Base-by-base conservation (phyloP, 1,140 invertebrate species). In the Rhopalosiphum padi region DNA sequence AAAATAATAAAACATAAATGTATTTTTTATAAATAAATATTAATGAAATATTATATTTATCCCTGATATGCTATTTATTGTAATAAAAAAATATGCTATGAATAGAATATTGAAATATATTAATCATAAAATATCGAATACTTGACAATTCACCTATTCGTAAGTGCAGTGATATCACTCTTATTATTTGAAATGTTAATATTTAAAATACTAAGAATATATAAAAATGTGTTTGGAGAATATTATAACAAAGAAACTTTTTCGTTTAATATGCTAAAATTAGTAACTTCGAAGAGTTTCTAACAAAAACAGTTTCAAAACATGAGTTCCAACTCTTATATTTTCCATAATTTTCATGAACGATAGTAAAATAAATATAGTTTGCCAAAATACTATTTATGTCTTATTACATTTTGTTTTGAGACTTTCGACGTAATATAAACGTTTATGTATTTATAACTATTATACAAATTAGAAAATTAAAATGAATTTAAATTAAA, bases 211-310 rank as follows among this genome's bases (percentile, higher is more conserved):
- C 11, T 3, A 68, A 68, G 11, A 68, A 68, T 68, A n/a, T 68
- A n/a, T n/a, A 68, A 68, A 68, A 68, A 68, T 60, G 25, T 30
- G 25, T 9, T 11, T 25, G 25, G 55, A 60, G 8, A 11, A 30
- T 60, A 30, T 68, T 68, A 68, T 15, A 30, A n/a, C 60, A n/a
- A 68, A 68, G 3, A 68, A 68, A 68, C 60, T 68, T 68, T 68
- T 68, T 68, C 60, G 60, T 68, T 68, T 68, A 68, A 68, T 30
- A 68, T 68, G 60, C 60, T 68, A 68, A 68, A 68, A 68, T 68
- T 68, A n/a, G 60, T 30, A n/a, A 15, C 30, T n/a, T n/a, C 30
- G 30, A 68, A n/a, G 30, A 68, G 11, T 68, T 68, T 68, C 60
- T n/a, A 68, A 68, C 60, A 68, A 68, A 68, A 68, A 68, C 60